Evolutionary conservation across 2,113 vertebrate species (phyloP), one percentile per base, ranked within the genome.

Genomic region (Phainopepla nitens): DNA sequence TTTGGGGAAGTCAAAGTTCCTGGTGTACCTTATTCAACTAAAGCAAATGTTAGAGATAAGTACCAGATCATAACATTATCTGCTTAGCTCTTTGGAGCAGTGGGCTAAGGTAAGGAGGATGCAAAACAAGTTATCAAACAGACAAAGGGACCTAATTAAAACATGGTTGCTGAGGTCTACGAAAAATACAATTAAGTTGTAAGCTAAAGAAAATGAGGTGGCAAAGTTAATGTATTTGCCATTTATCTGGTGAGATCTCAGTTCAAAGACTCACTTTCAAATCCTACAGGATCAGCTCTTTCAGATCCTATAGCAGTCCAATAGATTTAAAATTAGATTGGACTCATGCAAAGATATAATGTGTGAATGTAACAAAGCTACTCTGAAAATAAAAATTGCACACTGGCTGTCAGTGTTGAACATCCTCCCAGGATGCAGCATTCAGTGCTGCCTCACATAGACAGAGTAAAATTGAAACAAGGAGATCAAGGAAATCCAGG

Each of bases 181-280:
- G 3, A 93, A 90, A 94, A 96, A 95, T 90, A 95, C 92, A 95
- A 94, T 96, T 93, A 92, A 95, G 90, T 93, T 89, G 89, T 93
- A 89, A 96, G 92, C 80, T 87, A 91, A 84, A 92, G 96, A 96
- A 95, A 93, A 96, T 93, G 90, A 96, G 92, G 92, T 95, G 93
- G 96, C 89, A 87, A 89, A 96, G 90, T 93, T 94, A 96, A 97
- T 95, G 90, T 93, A 92, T 92, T 92, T 95, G 90, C 80, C 90
- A 95, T 95, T 95, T 96, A 95, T 96, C 96, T 96, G 51, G 33
- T 90, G 94, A 96, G 92, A 96, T 96, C 90, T 88, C 69, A 57
- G 94, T 96, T 97, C 96, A 90, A 92, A 96, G 93, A 82, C 69
- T 94, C 33, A 5, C 79, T 92, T 83, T 56, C 65, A 93, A 96